A percentile compares a stretch with the other conserved stretches of the same genome.
These are phyloP conservation scores for Lepidiolamprologus cunningtoni DNA, from an alignment of 2,113 vertebrate species.

Conservation along the genomic window DNA sequence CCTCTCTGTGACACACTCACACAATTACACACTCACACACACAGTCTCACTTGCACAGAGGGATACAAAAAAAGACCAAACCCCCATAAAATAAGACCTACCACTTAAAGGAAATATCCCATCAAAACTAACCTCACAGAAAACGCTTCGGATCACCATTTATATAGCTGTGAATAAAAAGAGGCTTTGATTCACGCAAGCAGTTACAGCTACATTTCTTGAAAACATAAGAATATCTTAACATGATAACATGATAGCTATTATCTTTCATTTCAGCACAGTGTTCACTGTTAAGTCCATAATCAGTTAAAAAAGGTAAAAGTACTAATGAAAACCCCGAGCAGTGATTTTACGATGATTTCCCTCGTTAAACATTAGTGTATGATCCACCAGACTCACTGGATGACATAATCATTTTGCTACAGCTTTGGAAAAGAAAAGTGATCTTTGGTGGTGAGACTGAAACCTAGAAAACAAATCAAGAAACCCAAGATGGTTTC, in stretches of 20 bases:
- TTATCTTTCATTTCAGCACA: not conserved
- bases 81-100: not conserved
- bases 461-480: rapidly evolving
- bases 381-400: not conserved
- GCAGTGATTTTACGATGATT: not conserved
- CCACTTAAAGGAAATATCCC: not conserved
- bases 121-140: not conserved
- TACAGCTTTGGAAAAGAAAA: not conserved
- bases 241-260: not conserved
- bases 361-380: not conserved
- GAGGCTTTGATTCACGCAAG: not conserved
- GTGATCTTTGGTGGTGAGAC: not conserved
- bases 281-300: not conserved
- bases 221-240: not conserved
- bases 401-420: not conserved
- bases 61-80: not conserved
- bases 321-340: not conserved
- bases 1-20: not conserved
- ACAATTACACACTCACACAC: not conserved
- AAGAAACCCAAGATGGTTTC: not conserved
- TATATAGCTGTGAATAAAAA: not conserved
- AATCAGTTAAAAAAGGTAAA: not conserved
- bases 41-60: not conserved
- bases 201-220: not conserved
- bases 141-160: not conserved